Evolutionary conservation across 2,888 invertebrate species (phyloP).

Genomic region (Plebejus melissa): DNA sequence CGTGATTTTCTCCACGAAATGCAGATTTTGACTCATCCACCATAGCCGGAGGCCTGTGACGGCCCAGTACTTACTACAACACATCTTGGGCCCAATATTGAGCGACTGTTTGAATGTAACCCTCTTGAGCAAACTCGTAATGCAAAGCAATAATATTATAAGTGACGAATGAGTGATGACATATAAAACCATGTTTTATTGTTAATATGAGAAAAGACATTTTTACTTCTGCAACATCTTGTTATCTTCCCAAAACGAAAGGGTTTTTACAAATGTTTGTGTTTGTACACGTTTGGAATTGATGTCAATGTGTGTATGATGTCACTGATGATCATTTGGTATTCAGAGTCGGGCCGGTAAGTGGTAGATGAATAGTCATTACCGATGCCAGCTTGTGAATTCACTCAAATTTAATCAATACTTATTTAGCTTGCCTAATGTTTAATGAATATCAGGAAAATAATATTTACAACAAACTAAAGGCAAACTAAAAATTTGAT

Average conservation of each 20-base stretch:
- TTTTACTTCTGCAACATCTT: not conserved
- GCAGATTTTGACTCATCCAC: not conserved
- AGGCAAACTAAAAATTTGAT: too few species aligned
- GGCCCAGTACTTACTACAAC: not conserved
- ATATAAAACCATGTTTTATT: not conserved
- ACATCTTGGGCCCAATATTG: not conserved
- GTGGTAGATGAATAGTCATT: not conserved
- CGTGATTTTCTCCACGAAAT: too few species aligned
- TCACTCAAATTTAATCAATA: not conserved
- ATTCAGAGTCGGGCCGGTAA: not conserved
- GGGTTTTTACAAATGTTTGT: not conserved
- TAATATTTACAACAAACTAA: too few species aligned
- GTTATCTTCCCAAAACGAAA: not conserved
- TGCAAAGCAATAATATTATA: too few species aligned
- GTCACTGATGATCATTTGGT: not conserved
- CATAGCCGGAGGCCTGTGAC: not conserved
- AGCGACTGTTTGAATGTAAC: not conserved
- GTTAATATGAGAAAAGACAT: not conserved
- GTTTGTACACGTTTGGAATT: not conserved
- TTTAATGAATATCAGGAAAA: too few species aligned
- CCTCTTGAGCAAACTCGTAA: not conserved
- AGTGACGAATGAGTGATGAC: not conserved
- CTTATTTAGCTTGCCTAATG: too few species aligned
- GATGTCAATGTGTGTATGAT: constrained; percentile 9
- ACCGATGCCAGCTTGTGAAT: not conserved